Conservation (phyloP, 2,113 vertebrate species). For the Ranitomeya variabilis region DNA sequence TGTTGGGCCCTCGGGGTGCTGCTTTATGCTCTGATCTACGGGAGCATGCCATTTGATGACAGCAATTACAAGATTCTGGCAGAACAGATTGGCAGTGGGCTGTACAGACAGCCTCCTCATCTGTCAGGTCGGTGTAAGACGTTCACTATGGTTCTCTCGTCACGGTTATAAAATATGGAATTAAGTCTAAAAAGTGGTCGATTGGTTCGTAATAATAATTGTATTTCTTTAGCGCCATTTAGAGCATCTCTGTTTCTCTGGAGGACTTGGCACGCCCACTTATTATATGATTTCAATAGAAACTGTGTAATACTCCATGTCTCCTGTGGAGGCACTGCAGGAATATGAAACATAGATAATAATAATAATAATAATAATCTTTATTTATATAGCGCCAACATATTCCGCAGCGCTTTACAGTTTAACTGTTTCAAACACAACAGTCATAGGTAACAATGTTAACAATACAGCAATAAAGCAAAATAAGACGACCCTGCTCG, state of each 20-base stretch:
- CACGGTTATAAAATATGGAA: background rate
- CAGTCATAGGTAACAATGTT: no score
- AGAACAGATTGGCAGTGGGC: constrained; percentile 74
- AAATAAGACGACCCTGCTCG: no score
- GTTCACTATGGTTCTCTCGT: background rate
- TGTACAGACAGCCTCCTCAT: constrained; percentile 71
- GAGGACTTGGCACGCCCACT: background rate
- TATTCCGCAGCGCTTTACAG: no score
- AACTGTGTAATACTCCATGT: background rate
- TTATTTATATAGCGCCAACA: no score
- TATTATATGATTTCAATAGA: background rate
- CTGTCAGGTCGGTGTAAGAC: constrained; percentile 68
- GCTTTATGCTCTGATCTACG: constrained; percentile 75
- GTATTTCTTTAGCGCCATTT: no score
- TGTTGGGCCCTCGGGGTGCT: constrained; percentile 80
- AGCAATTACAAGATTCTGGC: constrained; percentile 69
- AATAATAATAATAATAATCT: no score
- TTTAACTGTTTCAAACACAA: no score
- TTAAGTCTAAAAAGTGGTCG: background rate
- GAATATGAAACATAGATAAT: background rate
- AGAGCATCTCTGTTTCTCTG: background rate
- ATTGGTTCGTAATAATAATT: no score
- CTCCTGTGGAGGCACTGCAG: background rate
- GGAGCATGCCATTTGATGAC: constrained; percentile 79
- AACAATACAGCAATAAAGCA: no score